Conservation (phyloP, 1,140 invertebrate species). For the Neuroterus valhalla region DNA sequence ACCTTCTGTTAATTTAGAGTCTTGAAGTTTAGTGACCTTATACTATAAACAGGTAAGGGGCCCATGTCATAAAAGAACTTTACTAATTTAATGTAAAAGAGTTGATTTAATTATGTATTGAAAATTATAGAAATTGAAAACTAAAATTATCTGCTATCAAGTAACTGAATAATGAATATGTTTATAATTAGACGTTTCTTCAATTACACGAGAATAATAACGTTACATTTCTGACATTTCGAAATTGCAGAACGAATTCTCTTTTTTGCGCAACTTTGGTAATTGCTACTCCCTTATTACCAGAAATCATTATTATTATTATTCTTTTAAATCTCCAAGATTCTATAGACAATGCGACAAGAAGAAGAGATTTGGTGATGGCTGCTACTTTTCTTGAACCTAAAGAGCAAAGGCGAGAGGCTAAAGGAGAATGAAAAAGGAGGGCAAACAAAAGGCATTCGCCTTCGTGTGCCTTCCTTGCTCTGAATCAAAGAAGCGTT, state of each 20-base stretch:
- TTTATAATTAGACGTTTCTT: not conserved
- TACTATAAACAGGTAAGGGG: too few species aligned
- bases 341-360: not conserved
- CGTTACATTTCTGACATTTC: not conserved
- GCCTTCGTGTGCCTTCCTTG: slow-evolving; percentile 6
- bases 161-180: too few species aligned
- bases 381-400: slow-evolving; percentile 24
- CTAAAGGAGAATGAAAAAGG: slow-evolving; percentile 9
- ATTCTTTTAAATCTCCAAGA: not conserved
- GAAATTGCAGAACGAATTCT: slow-evolving; percentile 15
- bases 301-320: slow-evolving; percentile 22
- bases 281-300: slow-evolving; percentile 13
- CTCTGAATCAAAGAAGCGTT: slow-evolving; percentile 54
- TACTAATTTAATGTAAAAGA: too few species aligned
- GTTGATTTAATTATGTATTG: too few species aligned
- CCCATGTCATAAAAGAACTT: too few species aligned
- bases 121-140: too few species aligned
- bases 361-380: not conserved
- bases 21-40: too few species aligned
- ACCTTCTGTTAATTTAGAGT: too few species aligned
- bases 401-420: slow-evolving; percentile 12
- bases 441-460: slow-evolving; percentile 26
- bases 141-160: too few species aligned
- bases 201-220: slow-evolving; percentile 3
- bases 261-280: not conserved